Conservation (phyloP, 2,888 invertebrate species). For the Drosophila robusta region DNA sequence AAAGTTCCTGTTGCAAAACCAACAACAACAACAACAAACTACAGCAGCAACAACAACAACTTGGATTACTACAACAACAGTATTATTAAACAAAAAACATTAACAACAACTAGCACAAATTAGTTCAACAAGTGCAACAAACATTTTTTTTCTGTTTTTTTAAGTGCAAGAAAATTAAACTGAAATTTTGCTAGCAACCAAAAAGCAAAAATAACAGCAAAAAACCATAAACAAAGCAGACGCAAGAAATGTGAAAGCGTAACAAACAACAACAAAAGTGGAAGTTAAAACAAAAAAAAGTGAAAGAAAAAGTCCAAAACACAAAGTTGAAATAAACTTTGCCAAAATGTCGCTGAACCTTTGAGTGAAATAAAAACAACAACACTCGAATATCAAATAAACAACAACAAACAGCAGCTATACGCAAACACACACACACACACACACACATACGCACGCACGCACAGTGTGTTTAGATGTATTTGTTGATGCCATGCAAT, state of each 20-base stretch:
- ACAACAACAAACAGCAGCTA: slow-evolving; percentile 37
- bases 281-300: slow-evolving; percentile 32
- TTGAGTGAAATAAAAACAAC: slow-evolving; percentile 29
- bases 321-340: slow-evolving; percentile 49
- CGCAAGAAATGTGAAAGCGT: slow-evolving; percentile 67
- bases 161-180: slow-evolving; percentile 31
- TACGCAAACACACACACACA: slow-evolving; percentile 36
- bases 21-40: slow-evolving; percentile 42
- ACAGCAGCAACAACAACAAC: slow-evolving; percentile 63
- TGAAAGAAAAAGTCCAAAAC: slow-evolving; percentile 47
- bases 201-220: slow-evolving; percentile 48
- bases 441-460: slow-evolving; percentile 34
- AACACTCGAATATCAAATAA: slow-evolving; percentile 19
- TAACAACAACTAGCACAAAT: slow-evolving; percentile 53
- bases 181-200: slow-evolving; percentile 71
- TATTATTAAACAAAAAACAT: slow-evolving; percentile 60
- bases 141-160: slow-evolving; percentile 18
- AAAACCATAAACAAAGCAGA: slow-evolving; percentile 38
- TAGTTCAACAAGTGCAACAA: slow-evolving; percentile 36
- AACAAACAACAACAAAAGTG: slow-evolving; percentile 45
- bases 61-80: slow-evolving; percentile 78
- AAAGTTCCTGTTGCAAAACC: slow-evolving; percentile 70
- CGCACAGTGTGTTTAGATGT: slow-evolving; percentile 61
- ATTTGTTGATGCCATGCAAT: slow-evolving; percentile 84
- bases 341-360: slow-evolving; percentile 64